Percentiles rank a stretch among this genome's conserved stretches.
These are phyloP conservation scores for Vireo griseus DNA, from an alignment of 2,797 vertebrate genomes.

Conservation along the genomic window DNA sequence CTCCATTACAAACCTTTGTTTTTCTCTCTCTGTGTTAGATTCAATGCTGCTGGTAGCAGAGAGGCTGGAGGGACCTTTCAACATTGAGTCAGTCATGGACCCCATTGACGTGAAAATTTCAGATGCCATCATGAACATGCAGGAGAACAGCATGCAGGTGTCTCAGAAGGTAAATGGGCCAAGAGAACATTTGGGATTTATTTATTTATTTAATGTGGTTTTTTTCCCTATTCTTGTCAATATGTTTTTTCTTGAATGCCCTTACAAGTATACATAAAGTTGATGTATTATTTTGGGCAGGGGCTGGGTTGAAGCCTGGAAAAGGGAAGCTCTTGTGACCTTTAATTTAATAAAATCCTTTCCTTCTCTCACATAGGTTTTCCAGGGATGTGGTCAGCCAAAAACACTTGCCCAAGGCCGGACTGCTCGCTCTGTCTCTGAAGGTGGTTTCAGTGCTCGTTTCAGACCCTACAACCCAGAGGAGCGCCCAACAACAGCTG, in stretches of 20 bases:
- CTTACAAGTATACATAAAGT: not conserved
- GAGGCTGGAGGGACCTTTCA: constrained; percentile 94
- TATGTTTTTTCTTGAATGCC: not conserved
- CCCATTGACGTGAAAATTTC: constrained; percentile 98
- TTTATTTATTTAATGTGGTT: not conserved
- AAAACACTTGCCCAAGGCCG: constrained; percentile 75
- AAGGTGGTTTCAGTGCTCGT: constrained; percentile 82
- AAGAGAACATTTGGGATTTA: not conserved
- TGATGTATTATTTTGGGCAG: not conserved
- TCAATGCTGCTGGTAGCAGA: constrained; percentile 91
- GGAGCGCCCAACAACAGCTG: constrained; percentile 90
- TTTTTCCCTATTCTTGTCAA: not conserved
- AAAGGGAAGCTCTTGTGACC: not conserved
- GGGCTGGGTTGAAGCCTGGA: not conserved
- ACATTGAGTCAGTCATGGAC: constrained; percentile 95
- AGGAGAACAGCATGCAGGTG: constrained; percentile 97
- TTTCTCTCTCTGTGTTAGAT: constrained; percentile 72
- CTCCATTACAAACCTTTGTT: not conserved
- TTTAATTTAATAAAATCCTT: not conserved
- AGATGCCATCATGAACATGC: constrained; percentile 98
- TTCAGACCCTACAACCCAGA: constrained; percentile 92
- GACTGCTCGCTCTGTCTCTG: constrained; percentile 81
- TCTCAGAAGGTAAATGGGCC: constrained; percentile 86
- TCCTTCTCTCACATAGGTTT: constrained; percentile 76
- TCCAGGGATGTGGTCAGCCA: constrained; percentile 93